A percentile compares a stretch with the other conserved stretches of the same genome.
phyloP scores from a whole-genome alignment of 1,140 invertebrate genomes.

The Oryctes rhinoceros region DNA sequence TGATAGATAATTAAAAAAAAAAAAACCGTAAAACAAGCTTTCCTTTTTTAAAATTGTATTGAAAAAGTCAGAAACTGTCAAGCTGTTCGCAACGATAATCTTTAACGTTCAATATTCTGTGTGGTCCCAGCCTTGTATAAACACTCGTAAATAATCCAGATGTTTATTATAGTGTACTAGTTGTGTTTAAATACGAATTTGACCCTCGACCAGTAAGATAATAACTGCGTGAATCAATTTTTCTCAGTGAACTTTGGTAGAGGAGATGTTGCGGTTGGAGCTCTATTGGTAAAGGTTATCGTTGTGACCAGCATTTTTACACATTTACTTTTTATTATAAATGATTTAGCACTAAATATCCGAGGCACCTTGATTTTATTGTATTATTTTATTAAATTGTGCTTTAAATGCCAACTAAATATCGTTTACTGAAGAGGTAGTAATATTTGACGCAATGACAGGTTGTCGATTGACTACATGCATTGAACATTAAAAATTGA shows the following conservation, averaged over 20 bases:
- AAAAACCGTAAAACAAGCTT: conserved; percentile 18
- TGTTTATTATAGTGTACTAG: neutral
- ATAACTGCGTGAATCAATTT: conserved; percentile 16
- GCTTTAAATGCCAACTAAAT: conserved; percentile 7
- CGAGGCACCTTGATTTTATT: conserved; percentile 23
- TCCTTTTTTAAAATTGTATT: neutral
- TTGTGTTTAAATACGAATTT: conserved; percentile 5
- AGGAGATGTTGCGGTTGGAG: neutral
- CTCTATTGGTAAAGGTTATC: conserved; percentile 1
- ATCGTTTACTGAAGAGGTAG: neutral
- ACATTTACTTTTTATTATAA: conserved; percentile 11
- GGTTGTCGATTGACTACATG: neutral
- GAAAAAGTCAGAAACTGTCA: conserved; percentile 11
- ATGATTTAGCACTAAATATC: conserved; percentile 31
- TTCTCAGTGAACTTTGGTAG: neutral
- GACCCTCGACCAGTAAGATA: conserved; percentile 4
- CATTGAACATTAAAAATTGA: conserved; percentile 9
- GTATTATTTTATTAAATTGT: neutral
- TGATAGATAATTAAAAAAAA: conserved; percentile 38
- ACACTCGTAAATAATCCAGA: neutral
- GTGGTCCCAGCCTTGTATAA: neutral
- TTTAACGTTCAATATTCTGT: neutral
- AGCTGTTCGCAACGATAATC: conserved; percentile 21
- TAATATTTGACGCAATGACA: neutral
- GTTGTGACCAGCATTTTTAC: neutral